phyloP scores from a whole-genome alignment of 2,113 vertebrate species.

The Corynorhinus townsendii region DNA sequence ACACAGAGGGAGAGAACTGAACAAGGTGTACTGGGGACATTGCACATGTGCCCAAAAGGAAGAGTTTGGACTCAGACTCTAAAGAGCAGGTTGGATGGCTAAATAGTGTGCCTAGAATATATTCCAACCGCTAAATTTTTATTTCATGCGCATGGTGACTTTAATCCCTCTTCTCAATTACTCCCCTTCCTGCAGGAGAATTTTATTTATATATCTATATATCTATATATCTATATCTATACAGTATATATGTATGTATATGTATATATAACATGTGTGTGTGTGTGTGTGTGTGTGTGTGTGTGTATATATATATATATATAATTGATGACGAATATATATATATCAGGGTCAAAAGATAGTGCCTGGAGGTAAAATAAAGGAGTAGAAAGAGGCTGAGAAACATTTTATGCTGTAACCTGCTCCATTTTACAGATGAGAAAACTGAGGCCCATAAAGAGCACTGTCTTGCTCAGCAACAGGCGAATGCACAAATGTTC shows the following conservation, averaged over 20 bases:
- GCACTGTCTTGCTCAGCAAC: no score
- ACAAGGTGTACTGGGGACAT: fast-evolving
- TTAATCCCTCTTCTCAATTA: not conserved
- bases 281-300: no score
- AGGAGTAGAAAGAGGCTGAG: not conserved
- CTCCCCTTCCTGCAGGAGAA: not conserved
- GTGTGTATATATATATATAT: no score
- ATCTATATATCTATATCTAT: no score
- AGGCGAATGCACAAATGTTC: not conserved
- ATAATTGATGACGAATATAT: not conserved
- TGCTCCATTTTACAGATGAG: not conserved
- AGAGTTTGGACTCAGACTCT: not conserved
- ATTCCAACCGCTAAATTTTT: fast-evolving
- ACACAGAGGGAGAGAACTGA: not conserved
- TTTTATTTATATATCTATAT: not conserved
- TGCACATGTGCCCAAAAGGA: not conserved
- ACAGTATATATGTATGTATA: no score
- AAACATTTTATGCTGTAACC: fast-evolving
- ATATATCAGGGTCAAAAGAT: not conserved
- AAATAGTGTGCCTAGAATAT: fast-evolving
- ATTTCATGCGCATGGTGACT: not conserved
- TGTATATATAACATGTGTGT: no score
- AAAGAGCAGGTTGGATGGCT: fast-evolving
- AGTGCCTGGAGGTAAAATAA: not conserved
- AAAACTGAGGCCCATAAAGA: not conserved